Base-by-base conservation (phyloP, 1,140 invertebrate species). In the Caenorhabditis remanei region DNA sequence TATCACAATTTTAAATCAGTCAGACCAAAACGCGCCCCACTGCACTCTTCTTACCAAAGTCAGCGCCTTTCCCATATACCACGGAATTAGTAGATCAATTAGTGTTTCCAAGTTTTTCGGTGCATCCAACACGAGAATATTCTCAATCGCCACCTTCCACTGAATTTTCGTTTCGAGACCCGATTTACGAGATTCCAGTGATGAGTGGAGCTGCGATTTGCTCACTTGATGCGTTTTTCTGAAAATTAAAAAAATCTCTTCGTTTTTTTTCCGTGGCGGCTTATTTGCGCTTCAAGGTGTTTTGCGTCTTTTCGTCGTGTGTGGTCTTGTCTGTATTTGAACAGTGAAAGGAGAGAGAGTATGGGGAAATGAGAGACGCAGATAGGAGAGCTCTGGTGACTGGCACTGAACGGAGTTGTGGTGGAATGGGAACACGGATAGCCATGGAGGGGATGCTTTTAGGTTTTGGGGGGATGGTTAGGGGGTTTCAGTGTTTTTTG, bases 11-110 rank as follows among this genome's bases (percentile, higher is more conserved):
- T 32, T 2, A 32, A 2, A 32, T 32, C 32, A 32, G 1, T 32
- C 32, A 32, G 32, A 32, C 2, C 32, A 32, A 32, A 32, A 32
- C 32, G 58, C 14, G 21, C 21, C 14, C 21, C 14, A 58, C n/a
- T 58, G 6, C 0, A 32, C 14, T 14, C 58, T 9, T 5, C 65
- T n/a, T 46, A 79, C 71, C 71, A 79, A 79, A 43, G 71, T 79
- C 46, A 79, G 6, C 11, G 71, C 53, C 14, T 79, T 79, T 53
- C 71, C 71, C 71, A 79, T 79, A 79, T 79, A 79, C 71, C 71
- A 79, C 1, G 71, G 71, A 16, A 79, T 4, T 2, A 79, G 71
- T 14, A 79, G 53, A n/a, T 79, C 41, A 5, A 43, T n/a, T 9
- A 79, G 14, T 0, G 43, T 53, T 4, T 50, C 46, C 71, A 79